phyloP scores from a whole-genome alignment of 2,888 invertebrate species.

The Hemaris fuciformis region DNA sequence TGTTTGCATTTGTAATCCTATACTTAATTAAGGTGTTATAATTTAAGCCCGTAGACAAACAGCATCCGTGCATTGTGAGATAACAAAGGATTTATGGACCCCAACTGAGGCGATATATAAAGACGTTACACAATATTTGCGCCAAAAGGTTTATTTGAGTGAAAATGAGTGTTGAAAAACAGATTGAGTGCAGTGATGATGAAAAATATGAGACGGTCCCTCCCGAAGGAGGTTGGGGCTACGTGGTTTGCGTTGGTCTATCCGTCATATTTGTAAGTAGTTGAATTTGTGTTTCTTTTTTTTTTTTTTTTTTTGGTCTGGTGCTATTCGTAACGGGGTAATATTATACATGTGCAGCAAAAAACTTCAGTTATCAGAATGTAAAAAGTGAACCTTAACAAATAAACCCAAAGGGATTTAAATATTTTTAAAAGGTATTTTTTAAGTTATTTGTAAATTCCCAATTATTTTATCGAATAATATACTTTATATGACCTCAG shows the following conservation, averaged over 20 bases:
- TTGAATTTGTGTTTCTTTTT: background rate
- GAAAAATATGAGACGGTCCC: slow-evolving; percentile 72
- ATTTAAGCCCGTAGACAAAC: slow-evolving; percentile 56
- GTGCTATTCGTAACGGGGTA: too few species aligned
- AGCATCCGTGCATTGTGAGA: slow-evolving; percentile 47
- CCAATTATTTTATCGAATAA: too few species aligned
- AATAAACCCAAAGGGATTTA: too few species aligned
- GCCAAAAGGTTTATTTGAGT: slow-evolving; percentile 23
- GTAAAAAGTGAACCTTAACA: too few species aligned
- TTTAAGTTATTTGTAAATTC: too few species aligned
- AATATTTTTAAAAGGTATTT: too few species aligned
- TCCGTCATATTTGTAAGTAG: slow-evolving; percentile 85
- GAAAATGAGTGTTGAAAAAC: slow-evolving; percentile 55
- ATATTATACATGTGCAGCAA: too few species aligned
- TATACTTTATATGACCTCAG: too few species aligned
- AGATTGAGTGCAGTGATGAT: slow-evolving; percentile 53
- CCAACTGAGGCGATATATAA: slow-evolving; percentile 38
- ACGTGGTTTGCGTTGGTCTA: slow-evolving; percentile 84
- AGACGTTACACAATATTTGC: slow-evolving; percentile 23
- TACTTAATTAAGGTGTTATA: slow-evolving; percentile 59
- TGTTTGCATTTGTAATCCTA: slow-evolving; percentile 47
- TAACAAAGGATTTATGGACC: slow-evolving; percentile 61
- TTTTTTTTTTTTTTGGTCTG: background rate
- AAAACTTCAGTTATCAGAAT: too few species aligned
- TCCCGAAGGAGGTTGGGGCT: slow-evolving; percentile 89